Base-by-base conservation (phyloP, 92 coral and sea anemone genomes). In the Scolanthus callimorphus region DNA sequence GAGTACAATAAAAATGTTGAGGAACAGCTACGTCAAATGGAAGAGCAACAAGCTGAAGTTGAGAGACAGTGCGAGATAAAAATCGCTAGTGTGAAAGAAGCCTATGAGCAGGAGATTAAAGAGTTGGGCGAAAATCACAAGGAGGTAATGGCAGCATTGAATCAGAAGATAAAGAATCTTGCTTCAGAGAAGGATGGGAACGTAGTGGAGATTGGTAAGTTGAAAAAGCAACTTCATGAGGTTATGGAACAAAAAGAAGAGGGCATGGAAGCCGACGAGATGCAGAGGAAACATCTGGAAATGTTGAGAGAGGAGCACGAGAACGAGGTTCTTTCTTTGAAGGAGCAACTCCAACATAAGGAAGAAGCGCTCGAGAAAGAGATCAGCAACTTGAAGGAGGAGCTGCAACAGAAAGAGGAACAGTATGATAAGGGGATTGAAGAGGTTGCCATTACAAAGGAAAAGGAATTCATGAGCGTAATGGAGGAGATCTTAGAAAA, bases 1-100 rank as follows among this genome's bases (percentile, higher is more conserved):
- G 81, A 78, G 55, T 80, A 84, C 78, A 77, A 81, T 9, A 63
- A 50, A 34, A 69, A 59, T 24, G 69, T 86, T 13, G 96, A 89
- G n/a, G 87, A 76, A 4, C 6, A 9, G 52, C 52, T 46, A 6
- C 52, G 11, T 26, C 91, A 87, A 63, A 31, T 79, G 39, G 38
- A 29, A 22, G 73, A 76, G 61, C 57, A 79, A 1, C 67, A 75
- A 34, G 49, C 73, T 12, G 74, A 59, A 49, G 52, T 85, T 1
- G 44, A 73, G 51, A 57, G 57, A 3, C 61, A 73, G 43, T 78
- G 57, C 27, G 60, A 88, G 44, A 66, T 59, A 25, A 86, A 74
- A 44, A 10, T 71, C 11, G 48, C 25, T 4, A 45, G 55, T 19
- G 22, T 67, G 20, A 52, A 20, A n/a, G 80, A 75, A 31, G 52